Evolutionary conservation across 2,113 vertebrate species (phyloP).

Genomic region (Columbina picui): DNA sequence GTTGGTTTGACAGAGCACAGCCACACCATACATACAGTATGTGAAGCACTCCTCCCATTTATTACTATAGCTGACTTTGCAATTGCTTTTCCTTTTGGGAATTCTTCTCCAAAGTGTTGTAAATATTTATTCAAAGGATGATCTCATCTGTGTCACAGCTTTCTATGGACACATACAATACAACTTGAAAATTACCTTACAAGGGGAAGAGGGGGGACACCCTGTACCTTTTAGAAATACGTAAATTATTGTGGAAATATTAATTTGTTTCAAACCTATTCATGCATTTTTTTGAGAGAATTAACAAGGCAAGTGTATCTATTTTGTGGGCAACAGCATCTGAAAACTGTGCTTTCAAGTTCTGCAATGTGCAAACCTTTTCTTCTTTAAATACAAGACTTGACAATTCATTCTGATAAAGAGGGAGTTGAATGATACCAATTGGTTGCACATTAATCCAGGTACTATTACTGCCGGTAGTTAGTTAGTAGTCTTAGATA

Average conservation of each 20-base stretch:
- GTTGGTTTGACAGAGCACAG: not conserved
- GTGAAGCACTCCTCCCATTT: not conserved
- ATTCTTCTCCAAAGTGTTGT: not conserved
- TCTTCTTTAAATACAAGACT: not conserved
- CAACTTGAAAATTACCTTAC: not conserved
- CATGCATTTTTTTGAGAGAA: not conserved
- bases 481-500: conserved; percentile 15
- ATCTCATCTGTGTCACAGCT: not conserved
- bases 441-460: not conserved
- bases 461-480: conserved; percentile 2
- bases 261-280: not conserved
- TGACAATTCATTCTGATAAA: not conserved
- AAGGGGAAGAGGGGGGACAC: fast-evolving
- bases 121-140: not conserved
- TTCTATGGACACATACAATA: not conserved
- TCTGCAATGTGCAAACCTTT: not conserved
- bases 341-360: not conserved
- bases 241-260: not conserved
- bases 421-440: not conserved
- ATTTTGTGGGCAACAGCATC: not conserved
- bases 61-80: not conserved
- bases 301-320: not conserved
- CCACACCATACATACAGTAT: not conserved
- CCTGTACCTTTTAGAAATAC: not conserved
- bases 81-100: not conserved